Conservation (phyloP, 2,888 invertebrate species). For the Agonopterix subpropinquella region DNA sequence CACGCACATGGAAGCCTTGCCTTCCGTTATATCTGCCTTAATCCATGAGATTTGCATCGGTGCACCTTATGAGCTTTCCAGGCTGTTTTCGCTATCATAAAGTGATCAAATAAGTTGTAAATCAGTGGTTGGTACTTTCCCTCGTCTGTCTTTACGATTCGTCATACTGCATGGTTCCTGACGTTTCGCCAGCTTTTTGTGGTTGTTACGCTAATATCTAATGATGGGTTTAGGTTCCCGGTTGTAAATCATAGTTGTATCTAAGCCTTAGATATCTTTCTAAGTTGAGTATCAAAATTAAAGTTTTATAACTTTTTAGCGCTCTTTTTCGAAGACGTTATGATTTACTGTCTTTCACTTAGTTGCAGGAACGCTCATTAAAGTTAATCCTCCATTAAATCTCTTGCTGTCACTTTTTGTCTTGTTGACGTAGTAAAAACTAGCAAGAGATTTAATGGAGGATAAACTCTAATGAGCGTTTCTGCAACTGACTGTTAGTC, state of each 20-base stretch:
- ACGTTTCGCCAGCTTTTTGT: slow-evolving; percentile 56
- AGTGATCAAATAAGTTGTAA: slow-evolving; percentile 72
- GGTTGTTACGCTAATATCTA: slow-evolving; percentile 51
- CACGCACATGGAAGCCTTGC: slow-evolving; percentile 3
- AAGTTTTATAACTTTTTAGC: too few relatives aligned
- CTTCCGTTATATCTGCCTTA: slow-evolving; percentile 24
- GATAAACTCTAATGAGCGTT: too few relatives aligned
- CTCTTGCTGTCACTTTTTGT: too few relatives aligned
- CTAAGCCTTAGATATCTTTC: too few relatives aligned
- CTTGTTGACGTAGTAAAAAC: too few relatives aligned
- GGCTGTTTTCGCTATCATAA: slow-evolving; percentile 68
- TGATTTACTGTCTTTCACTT: too few relatives aligned
- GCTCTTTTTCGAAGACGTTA: too few relatives aligned
- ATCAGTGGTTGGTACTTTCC: slow-evolving; percentile 58
- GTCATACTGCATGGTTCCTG: slow-evolving; percentile 50
- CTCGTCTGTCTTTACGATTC: slow-evolving; percentile 58
- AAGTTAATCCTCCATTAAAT: too few relatives aligned
- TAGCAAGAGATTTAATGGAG: too few relatives aligned
- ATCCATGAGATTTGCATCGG: slow-evolving; percentile 58
- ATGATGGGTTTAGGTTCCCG: slow-evolving; percentile 42
- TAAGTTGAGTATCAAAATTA: too few relatives aligned
- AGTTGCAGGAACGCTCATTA: too few relatives aligned
- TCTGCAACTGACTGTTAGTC: too few relatives aligned
- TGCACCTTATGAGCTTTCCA: slow-evolving; percentile 62
- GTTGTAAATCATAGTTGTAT: slow-evolving; percentile 9